Base-by-base conservation (phyloP, 2,888 invertebrate species). In the Iphiclides podalirius region DNA sequence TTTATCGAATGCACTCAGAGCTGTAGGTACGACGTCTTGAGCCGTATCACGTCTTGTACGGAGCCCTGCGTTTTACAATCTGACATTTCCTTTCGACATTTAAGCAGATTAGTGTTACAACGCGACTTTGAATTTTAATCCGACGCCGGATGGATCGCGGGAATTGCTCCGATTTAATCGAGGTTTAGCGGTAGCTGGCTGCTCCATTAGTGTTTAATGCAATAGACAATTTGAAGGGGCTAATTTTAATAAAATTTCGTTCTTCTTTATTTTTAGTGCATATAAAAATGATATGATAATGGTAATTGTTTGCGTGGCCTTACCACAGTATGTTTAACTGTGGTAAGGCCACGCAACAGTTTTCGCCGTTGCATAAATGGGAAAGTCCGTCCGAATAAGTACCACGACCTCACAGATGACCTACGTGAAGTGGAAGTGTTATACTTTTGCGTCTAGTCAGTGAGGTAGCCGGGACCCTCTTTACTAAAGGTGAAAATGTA, bases 41-140 rank as follows among this genome's bases (percentile, higher is more conserved):
- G 79, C 82, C 79, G 66, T 79, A 74, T 79, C 82, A 79, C 70
- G 69, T 69, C 55, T 65, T 66, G 70, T 67, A 73, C 72, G 60
- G 68, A 67, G 76, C 80, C 77, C 82, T 82, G 79, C 75, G 78
- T 76, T 74, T 83, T 83, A 81, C 87, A 84, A 89, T 87, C 89
- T 81, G 89, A 89, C 89, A 80, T 89, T 88, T 89, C 88, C 89
- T 87, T 80, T 84, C 81, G 88, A 86, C 87, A 83, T 88, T 84
- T 80, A 83, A 88, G 83, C 80, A 87, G 88, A 87, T 88, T 86
- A 87, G 80, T 80, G 82, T 79, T 86, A 78, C 81, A 76, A 74
- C 72, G 78, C 75, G 72, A 76, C 82, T 79, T 79, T 66, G 77
- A 74, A 82, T 83, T 75, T 79, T 86, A 88, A 88, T 86, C 86